Base-by-base conservation (phyloP, 2,888 invertebrate species). In the Hyposoter didymator region DNA sequence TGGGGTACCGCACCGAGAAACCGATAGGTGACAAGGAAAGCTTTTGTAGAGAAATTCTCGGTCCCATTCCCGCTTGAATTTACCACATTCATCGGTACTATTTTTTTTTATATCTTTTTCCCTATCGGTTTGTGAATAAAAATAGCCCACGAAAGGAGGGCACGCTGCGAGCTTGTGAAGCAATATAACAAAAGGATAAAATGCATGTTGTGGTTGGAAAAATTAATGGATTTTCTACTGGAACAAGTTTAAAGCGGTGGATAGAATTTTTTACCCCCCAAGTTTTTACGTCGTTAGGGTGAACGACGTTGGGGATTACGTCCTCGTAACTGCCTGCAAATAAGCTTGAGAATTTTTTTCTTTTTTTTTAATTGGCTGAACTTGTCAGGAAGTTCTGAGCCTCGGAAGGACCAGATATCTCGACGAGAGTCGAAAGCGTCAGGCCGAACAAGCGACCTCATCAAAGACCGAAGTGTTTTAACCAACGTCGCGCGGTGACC, bases 21-120 rank as follows among this genome's bases (percentile, higher is more conserved):
- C 32, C 49, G 55, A 74, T 73, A 74, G 55, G 39, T 19, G 64
- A 62, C 19, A 22, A n/a, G 43, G 45, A 74, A 74, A 55, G 80
- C 80, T 74, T 80, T 78, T 67, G 43, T 47, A 39, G 62, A 19
- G 52, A 72, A 80, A 72, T 52, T 80, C 79, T 72, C 72, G 70
- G 43, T 55, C 32, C 39, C 45, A 49, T 49, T 66, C 17, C 19
- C 66, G 62, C 32, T 52, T 35, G 62, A 64, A 72, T 62, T 64
- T 22, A 64, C 72, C 49, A 45, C 47, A 28, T 79, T 78, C 47
- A 66, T 32, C 28, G 28, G 28, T 43, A 67, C 22, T 39, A 66
- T 49, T 19, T 32, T 49, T 35, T 69, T 17, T 52, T 35, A 6
- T 35, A 0, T 49, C 6, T 49, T 47, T 8, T 17, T 69, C 5